Conservation (phyloP, 1,140 invertebrate species). For the Camponotus floridanus region DNA sequence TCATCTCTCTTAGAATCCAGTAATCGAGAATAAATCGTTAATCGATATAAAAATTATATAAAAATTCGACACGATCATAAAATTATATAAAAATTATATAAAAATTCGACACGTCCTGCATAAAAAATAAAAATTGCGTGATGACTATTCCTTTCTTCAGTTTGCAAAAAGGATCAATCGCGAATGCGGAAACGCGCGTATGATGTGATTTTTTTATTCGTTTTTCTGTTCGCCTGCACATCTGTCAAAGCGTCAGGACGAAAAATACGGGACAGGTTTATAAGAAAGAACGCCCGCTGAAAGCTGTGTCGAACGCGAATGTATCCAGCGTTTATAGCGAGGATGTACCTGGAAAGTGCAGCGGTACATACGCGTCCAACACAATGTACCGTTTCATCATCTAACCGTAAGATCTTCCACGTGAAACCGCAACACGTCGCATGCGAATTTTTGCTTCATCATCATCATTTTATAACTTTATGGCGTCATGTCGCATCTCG, state of each 20-base stretch:
- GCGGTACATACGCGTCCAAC: slow-evolving; percentile 45
- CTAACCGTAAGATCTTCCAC: slow-evolving; percentile 62
- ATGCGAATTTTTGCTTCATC: slow-evolving; percentile 65
- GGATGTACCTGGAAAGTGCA: slow-evolving; percentile 64
- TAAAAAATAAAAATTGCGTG: neutral
- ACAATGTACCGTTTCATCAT: slow-evolving; percentile 72
- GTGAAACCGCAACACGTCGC: slow-evolving; percentile 69
- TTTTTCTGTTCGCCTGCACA: neutral
- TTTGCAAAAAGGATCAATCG: slow-evolving; percentile 16
- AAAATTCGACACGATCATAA: neutral
- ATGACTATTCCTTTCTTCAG: neutral
- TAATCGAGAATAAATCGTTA: neutral
- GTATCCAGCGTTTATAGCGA: slow-evolving; percentile 45
- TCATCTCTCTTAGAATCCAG: neutral
- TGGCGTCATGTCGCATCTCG: slow-evolving; percentile 16
- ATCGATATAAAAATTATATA: neutral
- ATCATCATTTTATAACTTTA: slow-evolving; percentile 42
- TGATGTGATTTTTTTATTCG: slow-evolving; percentile 29
- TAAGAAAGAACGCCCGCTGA: slow-evolving; percentile 58
- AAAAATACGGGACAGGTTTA: slow-evolving; percentile 54
- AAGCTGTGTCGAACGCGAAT: slow-evolving; percentile 53
- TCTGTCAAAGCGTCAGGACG: slow-evolving; percentile 51
- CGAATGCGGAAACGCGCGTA: slow-evolving; percentile 30
- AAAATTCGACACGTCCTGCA: neutral
- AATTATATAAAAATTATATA: neutral